These are phyloP conservation scores for Gortyna flavago DNA, from an alignment of 2,888 invertebrate genomes.

Conservation along the genomic window DNA sequence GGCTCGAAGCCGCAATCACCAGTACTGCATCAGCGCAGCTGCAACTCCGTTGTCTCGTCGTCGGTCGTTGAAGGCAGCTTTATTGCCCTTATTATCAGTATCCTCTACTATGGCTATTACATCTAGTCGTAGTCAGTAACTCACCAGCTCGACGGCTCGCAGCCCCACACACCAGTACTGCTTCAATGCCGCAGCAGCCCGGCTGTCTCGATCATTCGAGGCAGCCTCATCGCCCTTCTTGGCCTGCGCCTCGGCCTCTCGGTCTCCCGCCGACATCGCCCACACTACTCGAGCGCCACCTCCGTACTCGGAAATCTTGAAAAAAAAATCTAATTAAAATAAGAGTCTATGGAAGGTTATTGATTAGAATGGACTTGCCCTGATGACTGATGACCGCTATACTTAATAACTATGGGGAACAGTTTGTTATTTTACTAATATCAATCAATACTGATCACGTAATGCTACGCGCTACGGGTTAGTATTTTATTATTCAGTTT, in stretches of 20 bases:
- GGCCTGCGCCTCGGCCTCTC: conserved; percentile 89
- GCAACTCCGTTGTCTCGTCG: neutral
- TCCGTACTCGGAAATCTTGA: conserved; percentile 87
- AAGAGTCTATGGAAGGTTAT: neutral
- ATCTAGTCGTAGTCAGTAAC: conserved; percentile 63
- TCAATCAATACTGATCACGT: neutral
- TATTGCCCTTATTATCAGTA: neutral
- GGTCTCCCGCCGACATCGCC: conserved; percentile 92
- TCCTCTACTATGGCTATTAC: neutral
- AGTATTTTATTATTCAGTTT: neutral
- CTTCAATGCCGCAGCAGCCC: conserved; percentile 82
- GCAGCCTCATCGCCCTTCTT: conserved; percentile 87
- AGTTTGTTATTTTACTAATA: neutral
- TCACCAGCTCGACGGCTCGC: conserved; percentile 91
- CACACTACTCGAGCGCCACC: conserved; percentile 88
- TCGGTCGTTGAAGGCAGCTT: neutral
- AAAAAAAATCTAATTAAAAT: conserved; percentile 59
- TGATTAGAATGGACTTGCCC: conserved; percentile 4
- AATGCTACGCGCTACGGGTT: neutral
- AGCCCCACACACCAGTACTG: conserved; percentile 90
- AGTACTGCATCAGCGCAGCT: conserved; percentile 80
- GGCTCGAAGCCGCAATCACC: conserved; percentile 90
- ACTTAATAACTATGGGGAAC: neutral
- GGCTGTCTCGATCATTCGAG: conserved; percentile 80
- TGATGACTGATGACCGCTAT: neutral